Base-by-base conservation (phyloP, 1,140 invertebrate genomes). In the Triops longicaudatus region DNA sequence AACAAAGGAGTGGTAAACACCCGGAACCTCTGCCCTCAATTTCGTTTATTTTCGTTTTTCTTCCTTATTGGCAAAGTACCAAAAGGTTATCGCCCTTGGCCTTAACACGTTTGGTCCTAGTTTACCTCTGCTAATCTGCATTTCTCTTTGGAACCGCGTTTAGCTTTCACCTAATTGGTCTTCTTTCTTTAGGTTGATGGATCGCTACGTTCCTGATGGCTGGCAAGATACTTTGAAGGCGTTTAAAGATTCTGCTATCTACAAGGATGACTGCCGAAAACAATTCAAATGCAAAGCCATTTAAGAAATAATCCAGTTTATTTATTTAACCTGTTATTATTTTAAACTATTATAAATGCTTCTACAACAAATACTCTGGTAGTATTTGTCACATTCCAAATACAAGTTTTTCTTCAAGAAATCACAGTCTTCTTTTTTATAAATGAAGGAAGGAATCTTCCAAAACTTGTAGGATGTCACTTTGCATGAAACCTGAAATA, bases 261-360 rank as follows among this genome's bases (percentile, higher is more conserved):
- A 76, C 78, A 76, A 73, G 63, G 78, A 78, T 26, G 78, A 78
- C 71, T 78, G 78, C 75, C 41, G 74, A 74, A 63, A 73, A 76
- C 77, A 78, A 72, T 76, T 72, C 73, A 77, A 77, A 27, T 75
- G 77, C 74, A 74, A 42, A 41, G 73, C 28, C 26, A 5, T 12
- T 41, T 41, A 74, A 74, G 1, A 22, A 63, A 63, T 22, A 74
- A 74, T 41, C 10, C n/a, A 22, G 26, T 31, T 74, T 41, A 22
- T 22, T 74, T 74, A 22, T 22, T 74, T n/a, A 26, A 74, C n/a
- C 27, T 74, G 41, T 74, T 74, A 74, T 31, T 41, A 31, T 74
- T 74, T 9, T 74, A 41, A 74, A 28, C 17, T 22, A 26, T 42
- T 0, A 12, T 42, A n/a, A n/a, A n/a, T 74, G 5, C n/a, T 41